phyloP scores from a whole-genome alignment of 2,888 invertebrate species.

The Arctia plantaginis region DNA sequence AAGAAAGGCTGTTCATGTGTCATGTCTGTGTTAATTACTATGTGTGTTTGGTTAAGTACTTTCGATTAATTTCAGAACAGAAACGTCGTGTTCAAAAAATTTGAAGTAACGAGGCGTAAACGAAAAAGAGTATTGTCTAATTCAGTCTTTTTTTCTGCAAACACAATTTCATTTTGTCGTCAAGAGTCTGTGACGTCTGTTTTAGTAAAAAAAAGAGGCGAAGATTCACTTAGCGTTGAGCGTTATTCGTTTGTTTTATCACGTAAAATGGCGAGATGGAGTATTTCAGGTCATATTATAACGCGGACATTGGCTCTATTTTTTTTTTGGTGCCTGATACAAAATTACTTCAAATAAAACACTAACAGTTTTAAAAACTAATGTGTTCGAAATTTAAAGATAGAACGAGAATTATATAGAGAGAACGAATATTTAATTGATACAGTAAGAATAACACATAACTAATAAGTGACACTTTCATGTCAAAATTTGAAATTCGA shows the following conservation, averaged over 20 bases:
- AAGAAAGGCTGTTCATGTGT: too few relatives aligned
- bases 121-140: background rate
- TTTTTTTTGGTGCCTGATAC: background rate
- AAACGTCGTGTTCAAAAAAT: background rate
- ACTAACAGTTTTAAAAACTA: too few relatives aligned
- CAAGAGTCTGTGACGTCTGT: background rate
- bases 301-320: background rate
- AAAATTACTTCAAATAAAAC: background rate
- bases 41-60: too few relatives aligned
- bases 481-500: background rate
- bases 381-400: too few relatives aligned
- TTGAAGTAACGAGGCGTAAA: too few relatives aligned
- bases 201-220: background rate
- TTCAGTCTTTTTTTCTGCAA: background rate
- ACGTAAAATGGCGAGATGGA: background rate
- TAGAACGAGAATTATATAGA: too few relatives aligned
- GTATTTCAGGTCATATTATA: background rate
- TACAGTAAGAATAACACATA: background rate
- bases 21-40: too few relatives aligned
- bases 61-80: too few relatives aligned
- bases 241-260: background rate
- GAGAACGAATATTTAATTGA: background rate
- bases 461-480: background rate
- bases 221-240: background rate
- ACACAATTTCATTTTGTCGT: background rate